A percentile compares a stretch with the other conserved stretches of the same genome.
These are phyloP conservation scores for Pangasianodon hypophthalmus DNA, from an alignment of 2,113 vertebrate genomes.

Conservation along the genomic window DNA sequence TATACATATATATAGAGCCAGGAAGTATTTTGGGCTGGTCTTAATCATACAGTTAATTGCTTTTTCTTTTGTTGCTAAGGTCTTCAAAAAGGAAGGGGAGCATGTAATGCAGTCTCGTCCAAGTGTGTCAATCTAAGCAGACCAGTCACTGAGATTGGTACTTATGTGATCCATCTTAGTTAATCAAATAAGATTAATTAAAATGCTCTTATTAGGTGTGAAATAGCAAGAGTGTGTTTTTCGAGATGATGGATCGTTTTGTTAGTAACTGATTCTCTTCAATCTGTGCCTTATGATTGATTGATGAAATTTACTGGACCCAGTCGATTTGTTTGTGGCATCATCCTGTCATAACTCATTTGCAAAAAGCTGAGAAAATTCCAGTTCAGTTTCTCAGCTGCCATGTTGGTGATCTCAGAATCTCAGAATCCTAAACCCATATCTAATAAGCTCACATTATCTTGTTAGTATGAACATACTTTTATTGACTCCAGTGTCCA, in stretches of 20 bases:
- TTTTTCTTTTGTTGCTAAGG: background rate
- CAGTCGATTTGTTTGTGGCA: background rate
- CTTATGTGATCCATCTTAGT: constrained; percentile 4
- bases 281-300: background rate
- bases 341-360: background rate
- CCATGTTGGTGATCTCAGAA: background rate
- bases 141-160: background rate
- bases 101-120: background rate
- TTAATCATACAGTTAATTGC: constrained; percentile 36
- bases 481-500: background rate
- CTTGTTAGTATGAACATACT: background rate
- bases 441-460: background rate
- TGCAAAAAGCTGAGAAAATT: background rate
- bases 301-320: background rate
- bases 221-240: background rate
- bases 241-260: background rate
- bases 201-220: background rate
- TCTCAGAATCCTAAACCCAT: background rate
- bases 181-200: constrained; percentile 25
- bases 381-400: background rate
- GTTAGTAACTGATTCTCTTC: background rate
- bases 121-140: background rate
- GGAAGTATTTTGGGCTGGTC: constrained; percentile 27
- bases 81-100: background rate
- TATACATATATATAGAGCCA: constrained; percentile 18